Evolutionary conservation across 2,888 invertebrate genomes (phyloP), one percentile per base, ranked within the genome.

Genomic region (Monoplex corrugatus): DNA sequence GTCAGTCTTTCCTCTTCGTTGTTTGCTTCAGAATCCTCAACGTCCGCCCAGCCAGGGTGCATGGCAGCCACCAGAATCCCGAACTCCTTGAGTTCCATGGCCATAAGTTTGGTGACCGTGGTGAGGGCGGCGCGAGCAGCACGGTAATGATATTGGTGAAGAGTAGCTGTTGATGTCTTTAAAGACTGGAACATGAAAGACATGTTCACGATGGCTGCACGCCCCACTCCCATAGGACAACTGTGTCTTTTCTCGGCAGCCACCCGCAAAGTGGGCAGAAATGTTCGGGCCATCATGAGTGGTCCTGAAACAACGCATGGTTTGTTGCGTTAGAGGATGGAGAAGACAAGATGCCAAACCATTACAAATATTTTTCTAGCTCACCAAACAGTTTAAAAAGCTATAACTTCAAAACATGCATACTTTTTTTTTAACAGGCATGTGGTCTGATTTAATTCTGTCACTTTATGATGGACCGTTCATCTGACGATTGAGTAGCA

Each of bases 151-250:
- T 78, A 78, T 35, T 16, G 8, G 8, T 78, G 32, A 10, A 72
- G 10, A n/a, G n/a, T n/a, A 38, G 35, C 35, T 35, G 32, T 23
- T 23, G 75, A 78, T 13, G 75, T 35, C 32, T 78, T 35, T 19
- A 78, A 38, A 38, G 75, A 78, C 8, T 16, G 5, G 38, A 16
- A 38, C 35, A 16, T 13, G 35, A 19, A 2, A 19, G 75, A 78
- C 75, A 78, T 10, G 75, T 78, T 78, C 35, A 78, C 38, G 23
- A 78, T 38, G 10, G 75, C 75, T 78, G 75, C 75, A 16, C 75
- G 75, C 5, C 75, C 38, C 16, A 1, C 32, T 13, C 75, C 38
- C 75, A 78, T 35, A 16, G 75, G 75, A 78, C 8, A 16, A 38
- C 16, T n/a, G 16, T 10, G 1, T 13, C 38, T 38, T 38, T 78